A percentile compares a stretch with the other conserved stretches of the same genome.
Evolutionary conservation across 2,888 invertebrate species (phyloP).

Genomic region (Timema cristinae): DNA sequence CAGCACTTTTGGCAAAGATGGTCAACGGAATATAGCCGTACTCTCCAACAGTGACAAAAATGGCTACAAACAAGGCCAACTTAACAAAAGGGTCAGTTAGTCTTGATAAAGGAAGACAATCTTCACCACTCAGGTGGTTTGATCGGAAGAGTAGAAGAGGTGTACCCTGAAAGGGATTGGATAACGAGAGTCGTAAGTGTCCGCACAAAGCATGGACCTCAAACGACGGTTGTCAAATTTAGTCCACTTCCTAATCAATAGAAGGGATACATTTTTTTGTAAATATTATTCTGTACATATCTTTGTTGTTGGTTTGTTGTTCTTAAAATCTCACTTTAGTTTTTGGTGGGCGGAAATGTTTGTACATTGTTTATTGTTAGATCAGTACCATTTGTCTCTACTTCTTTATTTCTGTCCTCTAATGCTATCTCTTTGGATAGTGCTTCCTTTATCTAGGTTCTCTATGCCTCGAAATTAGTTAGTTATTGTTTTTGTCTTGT

Average conservation of each 20-base stretch:
- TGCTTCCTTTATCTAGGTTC: no score
- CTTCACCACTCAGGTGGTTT: not conserved
- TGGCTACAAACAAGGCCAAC: not conserved
- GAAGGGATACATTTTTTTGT: not conserved
- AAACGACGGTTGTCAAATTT: not conserved
- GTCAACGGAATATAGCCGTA: slow-evolving; percentile 17
- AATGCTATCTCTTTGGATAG: no score
- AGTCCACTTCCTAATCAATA: not conserved
- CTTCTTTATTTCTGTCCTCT: no score
- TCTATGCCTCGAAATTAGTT: no score
- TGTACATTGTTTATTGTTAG: no score
- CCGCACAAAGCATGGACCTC: not conserved
- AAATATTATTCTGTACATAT: no score
- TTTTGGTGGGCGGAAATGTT: no score
- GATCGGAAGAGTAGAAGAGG: not conserved
- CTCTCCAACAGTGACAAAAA: slow-evolving; percentile 20
- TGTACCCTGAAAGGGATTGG: not conserved
- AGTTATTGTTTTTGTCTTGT: no score
- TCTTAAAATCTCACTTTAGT: no score
- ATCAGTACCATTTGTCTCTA: no score
- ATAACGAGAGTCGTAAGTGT: not conserved
- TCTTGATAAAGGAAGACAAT: not conserved
- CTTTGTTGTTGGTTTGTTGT: no score
- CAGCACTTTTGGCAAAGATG: slow-evolving; percentile 28
- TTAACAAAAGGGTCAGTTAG: not conserved